Percentiles rank a stretch among this genome's conserved stretches.
Evolutionary conservation across 64 coral and sea anemone genomes (phyloP).

Genomic region (Stichodactyla mertensii): DNA sequence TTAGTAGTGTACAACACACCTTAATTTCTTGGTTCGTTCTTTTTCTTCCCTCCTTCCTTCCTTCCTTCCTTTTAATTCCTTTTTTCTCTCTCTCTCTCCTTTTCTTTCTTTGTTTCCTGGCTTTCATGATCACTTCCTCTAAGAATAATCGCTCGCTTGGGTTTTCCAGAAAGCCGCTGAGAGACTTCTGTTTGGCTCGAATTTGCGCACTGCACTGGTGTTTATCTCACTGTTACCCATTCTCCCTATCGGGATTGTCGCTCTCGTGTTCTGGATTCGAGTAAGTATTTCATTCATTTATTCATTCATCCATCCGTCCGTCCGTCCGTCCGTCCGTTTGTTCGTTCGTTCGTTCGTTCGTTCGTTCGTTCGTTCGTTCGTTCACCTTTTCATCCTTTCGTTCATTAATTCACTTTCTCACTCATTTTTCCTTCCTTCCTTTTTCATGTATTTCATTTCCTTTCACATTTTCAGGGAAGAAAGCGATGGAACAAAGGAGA

Average conservation of each 20-base stretch:
- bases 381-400: not conserved
- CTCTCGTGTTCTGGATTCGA: conserved; percentile 50
- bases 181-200: conserved; percentile 30
- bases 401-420: not conserved
- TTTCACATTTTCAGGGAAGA: conserved; percentile 17
- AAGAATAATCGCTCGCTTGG: not conserved
- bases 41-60: no score
- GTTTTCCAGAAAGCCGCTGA: conserved; percentile 23
- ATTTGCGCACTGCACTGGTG: conserved; percentile 33
- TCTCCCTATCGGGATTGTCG: conserved; percentile 43
- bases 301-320: no score
- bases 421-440: not conserved
- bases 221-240: conserved; percentile 41
- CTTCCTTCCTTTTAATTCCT: no score
- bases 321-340: no score
- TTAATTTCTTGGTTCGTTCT: no score
- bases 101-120: not conserved
- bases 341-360: no score
- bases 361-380: not conserved
- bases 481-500: conserved; percentile 1
- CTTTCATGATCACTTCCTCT: not conserved
- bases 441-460: not conserved
- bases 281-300: not conserved
- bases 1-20: no score
- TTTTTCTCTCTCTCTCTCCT: no score